phyloP scores from a whole-genome alignment of 2,797 vertebrate species.

The Hylomyscus alleni region DNA sequence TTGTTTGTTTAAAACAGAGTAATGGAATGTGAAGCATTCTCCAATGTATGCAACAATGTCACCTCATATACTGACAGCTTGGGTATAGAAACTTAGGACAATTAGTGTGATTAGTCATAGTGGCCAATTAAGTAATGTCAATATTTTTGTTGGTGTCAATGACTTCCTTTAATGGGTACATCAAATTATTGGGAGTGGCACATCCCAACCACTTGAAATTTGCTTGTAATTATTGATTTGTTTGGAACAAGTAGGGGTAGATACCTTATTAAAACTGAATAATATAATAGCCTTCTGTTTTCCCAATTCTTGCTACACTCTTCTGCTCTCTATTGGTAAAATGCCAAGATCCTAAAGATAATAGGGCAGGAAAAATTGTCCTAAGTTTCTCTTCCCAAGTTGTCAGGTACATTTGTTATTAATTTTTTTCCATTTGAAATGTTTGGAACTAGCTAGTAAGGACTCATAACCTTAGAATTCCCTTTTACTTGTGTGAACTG shows the following conservation, averaged over 20 bases:
- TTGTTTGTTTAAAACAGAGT: not conserved
- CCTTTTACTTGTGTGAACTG: not conserved
- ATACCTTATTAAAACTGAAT: not conserved
- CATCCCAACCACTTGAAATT: not conserved
- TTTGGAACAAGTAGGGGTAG: not conserved
- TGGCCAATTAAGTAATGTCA: conserved; percentile 12
- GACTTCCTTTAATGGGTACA: not conserved
- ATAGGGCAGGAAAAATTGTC: not conserved
- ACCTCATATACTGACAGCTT: not conserved
- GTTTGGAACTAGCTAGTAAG: not conserved
- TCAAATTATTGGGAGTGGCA: conserved; percentile 8
- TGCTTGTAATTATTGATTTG: not conserved
- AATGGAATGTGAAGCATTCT: conserved; percentile 59
- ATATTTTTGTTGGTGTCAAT: conserved; percentile 65
- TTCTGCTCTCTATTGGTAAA: not conserved
- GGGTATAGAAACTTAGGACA: not conserved
- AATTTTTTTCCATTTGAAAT: not conserved
- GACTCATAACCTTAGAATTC: not conserved
- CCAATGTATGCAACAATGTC: not conserved
- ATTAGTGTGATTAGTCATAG: conserved; percentile 31
- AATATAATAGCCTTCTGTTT: not conserved
- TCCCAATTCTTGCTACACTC: not conserved
- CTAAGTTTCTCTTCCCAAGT: not conserved
- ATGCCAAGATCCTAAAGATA: not conserved
- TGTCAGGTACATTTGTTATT: not conserved